Evolutionary conservation across 2,797 vertebrate species (phyloP), one percentile per base, ranked within the genome.

Genomic region (Notolepis coatsorum): DNA sequence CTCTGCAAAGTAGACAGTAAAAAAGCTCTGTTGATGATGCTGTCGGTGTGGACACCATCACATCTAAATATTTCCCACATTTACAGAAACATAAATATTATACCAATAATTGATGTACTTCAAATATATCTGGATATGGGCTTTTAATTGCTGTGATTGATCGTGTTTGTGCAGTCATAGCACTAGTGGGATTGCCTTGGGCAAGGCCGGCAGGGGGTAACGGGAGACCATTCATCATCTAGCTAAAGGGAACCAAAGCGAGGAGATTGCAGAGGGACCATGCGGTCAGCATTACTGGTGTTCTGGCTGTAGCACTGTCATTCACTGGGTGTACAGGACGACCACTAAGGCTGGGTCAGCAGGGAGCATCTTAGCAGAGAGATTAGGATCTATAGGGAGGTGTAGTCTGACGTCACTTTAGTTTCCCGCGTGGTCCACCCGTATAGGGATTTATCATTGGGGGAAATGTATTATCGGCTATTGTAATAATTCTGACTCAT

Each of bases 171-270:
- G 57, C 55, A 56, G 53, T 68, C 51, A 28, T 41, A 59, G 54
- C 74, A 65, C 9, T 3, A 61, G 46, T 28, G 35, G 59, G 62
- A 69, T 65, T 53, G 61, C 66, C 59, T 65, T 24, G 49, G 25
- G 61, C 66, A 48, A 43, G 63, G 65, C 69, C 54, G 52, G 46
- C 28, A 63, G 58, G 45, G 63, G 30, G 48, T 66, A 72, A 74
- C 59, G 57, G 35, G 41, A 51, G 47, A 42, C 50, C 68, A 63
- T 81, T 53, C 65, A 83, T 85, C 80, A 77, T 59, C 50, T 2
- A 28, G 55, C 60, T 27, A 30, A 42, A 17, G 49, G 35, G 4
- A 31, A 41, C 10, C 27, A 28, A 51, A 24, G 37, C 57, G 46
- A 50, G 20, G 52, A 33, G 56, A 66, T 65, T 45, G 30, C 43